A percentile compares a stretch with the other conserved stretches of the same genome.
These are phyloP conservation scores for Cephonodes hylas DNA, from an alignment of 2,888 invertebrate genomes.

Conservation along the genomic window DNA sequence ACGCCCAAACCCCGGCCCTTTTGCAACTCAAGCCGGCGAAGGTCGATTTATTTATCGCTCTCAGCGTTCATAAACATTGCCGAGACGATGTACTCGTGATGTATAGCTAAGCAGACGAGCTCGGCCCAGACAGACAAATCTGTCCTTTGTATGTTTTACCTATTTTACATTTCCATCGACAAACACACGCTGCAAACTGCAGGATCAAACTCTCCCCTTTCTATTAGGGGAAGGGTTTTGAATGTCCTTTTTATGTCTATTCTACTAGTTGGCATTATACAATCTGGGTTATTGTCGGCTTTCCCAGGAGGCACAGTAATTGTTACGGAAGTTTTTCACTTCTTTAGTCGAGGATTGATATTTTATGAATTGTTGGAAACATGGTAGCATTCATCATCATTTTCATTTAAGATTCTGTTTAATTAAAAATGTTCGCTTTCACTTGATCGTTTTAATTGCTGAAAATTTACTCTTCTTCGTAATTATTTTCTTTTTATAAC, in stretches of 20 bases:
- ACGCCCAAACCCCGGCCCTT: slow-evolving; percentile 15
- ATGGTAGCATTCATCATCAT: too few species aligned
- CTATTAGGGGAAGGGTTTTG: not conserved
- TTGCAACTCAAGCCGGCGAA: slow-evolving; percentile 12
- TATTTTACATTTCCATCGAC: slow-evolving; percentile 1
- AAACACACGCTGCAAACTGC: not conserved
- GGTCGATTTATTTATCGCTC: slow-evolving; percentile 14
- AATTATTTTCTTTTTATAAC: too few species aligned
- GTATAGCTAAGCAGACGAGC: not conserved
- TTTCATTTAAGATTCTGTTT: too few species aligned
- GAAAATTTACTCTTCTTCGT: too few species aligned
- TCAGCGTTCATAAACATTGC: not conserved
- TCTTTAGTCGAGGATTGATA: too few species aligned
- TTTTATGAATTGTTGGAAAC: too few species aligned
- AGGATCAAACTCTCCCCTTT: not conserved
- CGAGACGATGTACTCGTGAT: not conserved
- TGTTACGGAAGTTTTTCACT: not conserved
- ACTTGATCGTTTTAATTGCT: too few species aligned
- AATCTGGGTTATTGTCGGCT: not conserved
- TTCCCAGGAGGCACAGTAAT: too few species aligned
- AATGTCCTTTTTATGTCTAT: not conserved
- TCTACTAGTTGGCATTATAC: not conserved
- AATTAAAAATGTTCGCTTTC: too few species aligned
- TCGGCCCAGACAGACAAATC: not conserved
- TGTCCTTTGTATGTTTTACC: not conserved